Evolutionary conservation across 2,797 vertebrate species (phyloP), one percentile per base, ranked within the genome.

Genomic region (Graptemys geographica): DNA sequence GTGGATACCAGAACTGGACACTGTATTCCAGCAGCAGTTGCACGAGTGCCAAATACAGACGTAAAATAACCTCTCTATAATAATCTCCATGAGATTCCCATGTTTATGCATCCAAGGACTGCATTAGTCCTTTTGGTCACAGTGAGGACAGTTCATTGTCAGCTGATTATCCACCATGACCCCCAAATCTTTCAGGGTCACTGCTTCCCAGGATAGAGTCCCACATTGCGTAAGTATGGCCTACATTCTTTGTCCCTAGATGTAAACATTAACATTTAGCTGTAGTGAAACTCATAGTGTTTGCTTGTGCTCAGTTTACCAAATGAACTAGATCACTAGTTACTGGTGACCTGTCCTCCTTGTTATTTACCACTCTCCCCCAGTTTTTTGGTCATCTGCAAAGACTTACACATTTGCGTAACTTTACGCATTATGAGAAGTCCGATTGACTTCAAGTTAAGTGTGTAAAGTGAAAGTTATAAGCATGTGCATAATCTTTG

Each of bases 371-470:
- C 33, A 65, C 16, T 65, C 33, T 65, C 31, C 62, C 8, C 62
- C 33, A 10, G 3, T 65, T n/a, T 65, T 65, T 65, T 33, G 33
- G 33, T 65, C 62, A n/a, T n/a, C 62, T 62, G 9, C 10, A 95
- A 81, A 81, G 55, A 11, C 49, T 10, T 6, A 53, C 16, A 6
- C 37, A 44, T 74, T 21, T 23, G 37, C 11, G 3, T 44, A 44
- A 74, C 23, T 7, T n/a, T 59, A 31, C 3, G 13, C 47, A 6
- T 18, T 55, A 5, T 41, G 53, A 33, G 4, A 0, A 0, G 15
- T 83, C 84, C 28, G 1, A 1, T 1, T 92, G 31, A 28, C 85
- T 79, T 87, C 55, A 80, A 21, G 5, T 81, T 72, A 41, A 79
- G 28, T 65, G 33, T 65, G 15, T 53, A 78, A 89, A 84, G 4